These are phyloP conservation scores for Sminthurinus aureus DNA, from an alignment of 2,888 invertebrate species.

Conservation along the genomic window DNA sequence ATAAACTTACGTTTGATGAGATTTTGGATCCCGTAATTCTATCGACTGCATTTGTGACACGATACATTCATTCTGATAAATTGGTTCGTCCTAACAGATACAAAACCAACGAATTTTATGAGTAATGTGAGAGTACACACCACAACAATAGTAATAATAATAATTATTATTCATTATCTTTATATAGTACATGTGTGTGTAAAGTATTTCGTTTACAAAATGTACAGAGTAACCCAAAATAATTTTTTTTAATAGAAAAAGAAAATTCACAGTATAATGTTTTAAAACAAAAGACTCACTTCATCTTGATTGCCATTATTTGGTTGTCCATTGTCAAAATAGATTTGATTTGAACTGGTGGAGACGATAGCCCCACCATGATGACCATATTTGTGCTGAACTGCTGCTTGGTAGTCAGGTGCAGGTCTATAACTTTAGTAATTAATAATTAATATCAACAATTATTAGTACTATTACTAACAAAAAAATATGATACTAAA, in stretches of 20 bases:
- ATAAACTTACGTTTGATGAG: slow-evolving; percentile 30
- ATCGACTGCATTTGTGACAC: slow-evolving; percentile 59
- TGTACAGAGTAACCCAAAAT: too few relatives aligned
- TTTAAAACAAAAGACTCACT: slow-evolving; percentile 7
- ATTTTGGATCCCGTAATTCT: slow-evolving; percentile 51
- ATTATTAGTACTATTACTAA: neutral
- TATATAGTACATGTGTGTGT: too few relatives aligned
- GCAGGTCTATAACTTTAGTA: slow-evolving; percentile 76
- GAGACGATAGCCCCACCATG: neutral
- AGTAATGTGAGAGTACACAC: neutral
- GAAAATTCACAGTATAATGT: too few relatives aligned
- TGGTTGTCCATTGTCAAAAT: slow-evolving; percentile 25
- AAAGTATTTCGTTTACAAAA: too few relatives aligned
- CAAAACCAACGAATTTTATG: neutral
- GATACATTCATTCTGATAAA: slow-evolving; percentile 58
- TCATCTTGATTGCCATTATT: slow-evolving; percentile 31
- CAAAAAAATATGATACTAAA: neutral
- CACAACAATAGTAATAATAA: neutral
- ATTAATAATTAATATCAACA: neutral
- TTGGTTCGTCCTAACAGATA: slow-evolving; percentile 54
- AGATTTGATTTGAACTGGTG: slow-evolving; percentile 24
- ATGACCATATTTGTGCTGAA: slow-evolving; percentile 75
- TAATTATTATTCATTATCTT: too few relatives aligned
- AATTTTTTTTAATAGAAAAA: neutral
- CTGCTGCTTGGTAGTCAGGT: slow-evolving; percentile 93